These are phyloP conservation scores for Henricia sp. DNA, from an alignment of 53 echinoderm and acorn worm genomes.

Conservation along the genomic window DNA sequence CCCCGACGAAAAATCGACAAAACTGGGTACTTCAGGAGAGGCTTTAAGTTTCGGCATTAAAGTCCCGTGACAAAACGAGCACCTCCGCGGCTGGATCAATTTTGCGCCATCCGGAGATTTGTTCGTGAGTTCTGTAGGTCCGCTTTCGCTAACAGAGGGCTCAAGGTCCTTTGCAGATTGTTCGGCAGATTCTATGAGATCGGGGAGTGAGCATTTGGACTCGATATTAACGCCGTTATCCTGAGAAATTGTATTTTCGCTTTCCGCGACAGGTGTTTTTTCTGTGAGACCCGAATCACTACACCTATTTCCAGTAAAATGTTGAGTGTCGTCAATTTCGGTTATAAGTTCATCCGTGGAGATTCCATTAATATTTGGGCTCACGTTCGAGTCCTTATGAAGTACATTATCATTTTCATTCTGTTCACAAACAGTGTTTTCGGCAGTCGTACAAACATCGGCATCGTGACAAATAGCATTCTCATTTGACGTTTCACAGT, in stretches of 20 bases:
- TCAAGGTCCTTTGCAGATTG: slow-evolving; percentile 42
- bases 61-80: too few relatives aligned
- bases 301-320: background rate
- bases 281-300: background rate
- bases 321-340: background rate
- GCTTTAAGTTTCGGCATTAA: too few relatives aligned
- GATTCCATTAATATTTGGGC: background rate
- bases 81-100: too few relatives aligned
- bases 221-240: slow-evolving; percentile 8
- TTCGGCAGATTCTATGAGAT: slow-evolving; percentile 41
- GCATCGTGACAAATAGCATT: background rate
- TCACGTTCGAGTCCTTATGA: slow-evolving; percentile 1
- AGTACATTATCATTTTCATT: background rate
- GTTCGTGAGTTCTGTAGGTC: slow-evolving; percentile 3
- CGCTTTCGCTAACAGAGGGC: slow-evolving; percentile 2
- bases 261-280: background rate
- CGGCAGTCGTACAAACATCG: background rate
- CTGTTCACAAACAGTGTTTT: background rate
- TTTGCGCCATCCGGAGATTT: too few relatives aligned
- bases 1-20: slow-evolving; percentile 92
- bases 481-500: background rate
- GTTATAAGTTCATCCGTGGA: background rate
- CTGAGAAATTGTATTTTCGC: background rate
- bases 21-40: slow-evolving; percentile 69
- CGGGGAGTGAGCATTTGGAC: slow-evolving; percentile 36